Evolutionary conservation across 2,888 invertebrate genomes (phyloP), one percentile per base, ranked within the genome.

Genomic region (Drosophila mimetica): DNA sequence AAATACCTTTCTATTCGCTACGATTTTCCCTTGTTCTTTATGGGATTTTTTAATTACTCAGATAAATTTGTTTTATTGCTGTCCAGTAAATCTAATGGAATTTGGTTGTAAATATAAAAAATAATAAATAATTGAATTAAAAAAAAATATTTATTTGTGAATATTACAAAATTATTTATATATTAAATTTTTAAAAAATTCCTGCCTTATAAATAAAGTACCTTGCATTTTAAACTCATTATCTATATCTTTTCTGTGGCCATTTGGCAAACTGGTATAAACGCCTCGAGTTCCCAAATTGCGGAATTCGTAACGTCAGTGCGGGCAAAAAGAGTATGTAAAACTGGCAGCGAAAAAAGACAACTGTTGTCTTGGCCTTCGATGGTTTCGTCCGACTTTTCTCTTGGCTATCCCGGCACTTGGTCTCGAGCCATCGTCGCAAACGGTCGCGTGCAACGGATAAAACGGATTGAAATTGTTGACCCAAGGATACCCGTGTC

Each of bases 361-460:
- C 42, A 53, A 65, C 59, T 65, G 70, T 74, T 74, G 64, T 70
- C 76, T 67, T 60, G 50, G 79, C 70, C 73, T 79, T 74, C 66
- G 72, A 70, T 53, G 48, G 80, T 76, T 83, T 80, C 73, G 72
- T 74, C 59, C 71, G 80, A 80, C 72, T 75, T 72, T 73, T 75
- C 53, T 71, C 50, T 46, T 57, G 51, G 42, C 57, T 50, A 57
- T 53, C 48, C 57, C 53, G 73, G 54, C 89, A 86, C 75, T 89
- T 79, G 75, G 58, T 54, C 53, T 74, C 58, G 57, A 71, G 71
- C 52, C 78, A 71, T 77, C 64, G 76, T 37, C 70, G 77, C 39
- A 57, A 74, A 61, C 88, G 74, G 88, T 74, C 77, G 77, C 53
- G 32, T 48, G 8, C 32, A 67, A 46, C 79, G 75, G 72, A 67